A percentile compares a stretch with the other conserved stretches of the same genome.
Conservation (phyloP, 2,113 vertebrate species). For the Harpagus bidentatus region DNA sequence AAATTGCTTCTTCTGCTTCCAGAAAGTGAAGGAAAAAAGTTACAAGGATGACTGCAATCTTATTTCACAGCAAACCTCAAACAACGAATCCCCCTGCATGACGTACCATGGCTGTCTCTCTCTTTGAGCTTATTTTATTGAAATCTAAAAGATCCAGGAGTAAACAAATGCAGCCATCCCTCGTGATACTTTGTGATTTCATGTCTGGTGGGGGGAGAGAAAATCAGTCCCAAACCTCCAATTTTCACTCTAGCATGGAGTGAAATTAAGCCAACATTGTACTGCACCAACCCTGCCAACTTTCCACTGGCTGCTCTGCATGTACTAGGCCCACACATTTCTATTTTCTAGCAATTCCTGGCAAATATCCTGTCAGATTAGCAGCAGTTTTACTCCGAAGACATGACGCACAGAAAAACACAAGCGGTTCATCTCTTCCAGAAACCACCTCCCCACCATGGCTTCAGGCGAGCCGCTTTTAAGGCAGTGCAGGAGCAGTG, state of each 20-base stretch:
- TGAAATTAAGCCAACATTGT: background rate
- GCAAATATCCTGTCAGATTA: conserved; percentile 43
- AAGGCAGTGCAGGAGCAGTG: background rate
- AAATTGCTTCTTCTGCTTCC: background rate
- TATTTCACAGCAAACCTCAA: background rate
- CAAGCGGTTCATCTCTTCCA: background rate
- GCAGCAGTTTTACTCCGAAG: conserved; percentile 14
- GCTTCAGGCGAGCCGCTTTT: background rate
- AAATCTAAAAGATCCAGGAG: background rate
- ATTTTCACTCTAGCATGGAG: conserved; percentile 10
- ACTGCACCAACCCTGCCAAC: conserved; percentile 7
- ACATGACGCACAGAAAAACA: background rate
- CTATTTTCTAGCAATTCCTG: conserved; percentile 58
- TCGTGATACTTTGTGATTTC: background rate
- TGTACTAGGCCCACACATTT: conserved; percentile 6
- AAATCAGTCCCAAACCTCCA: background rate
- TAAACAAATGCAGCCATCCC: background rate
- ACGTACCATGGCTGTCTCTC: background rate
- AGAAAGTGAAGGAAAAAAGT: background rate
- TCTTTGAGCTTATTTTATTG: background rate
- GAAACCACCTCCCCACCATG: background rate
- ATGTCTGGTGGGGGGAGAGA: background rate
- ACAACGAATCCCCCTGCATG: background rate
- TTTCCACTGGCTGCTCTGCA: conserved; percentile 23
- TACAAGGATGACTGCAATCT: background rate